These are phyloP conservation scores for Gambusia holbrooki DNA, from an alignment of 2,113 vertebrate genomes.

Conservation along the genomic window DNA sequence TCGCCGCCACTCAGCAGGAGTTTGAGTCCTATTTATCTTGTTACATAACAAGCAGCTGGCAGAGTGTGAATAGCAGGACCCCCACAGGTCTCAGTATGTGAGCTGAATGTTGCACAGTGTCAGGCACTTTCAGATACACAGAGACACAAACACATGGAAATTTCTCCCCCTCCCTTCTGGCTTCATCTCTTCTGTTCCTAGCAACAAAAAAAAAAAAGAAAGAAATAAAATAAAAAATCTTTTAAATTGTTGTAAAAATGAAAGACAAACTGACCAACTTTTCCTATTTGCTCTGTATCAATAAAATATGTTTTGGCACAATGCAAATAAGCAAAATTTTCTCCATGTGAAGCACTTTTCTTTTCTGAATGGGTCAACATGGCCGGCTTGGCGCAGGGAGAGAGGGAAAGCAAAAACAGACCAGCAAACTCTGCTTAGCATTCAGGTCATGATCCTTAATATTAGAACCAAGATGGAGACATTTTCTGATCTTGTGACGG, in stretches of 20 bases:
- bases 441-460: neutral
- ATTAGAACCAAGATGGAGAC: neutral
- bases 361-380: neutral
- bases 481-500: no score
- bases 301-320: neutral
- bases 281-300: neutral
- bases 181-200: neutral
- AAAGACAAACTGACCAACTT: neutral
- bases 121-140: constrained; percentile 11
- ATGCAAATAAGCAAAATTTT: neutral
- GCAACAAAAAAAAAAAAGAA: neutral
- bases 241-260: neutral
- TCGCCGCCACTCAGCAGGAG: constrained; percentile 27
- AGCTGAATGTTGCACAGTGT: constrained; percentile 24
- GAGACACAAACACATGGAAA: neutral
- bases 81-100: constrained; percentile 39
- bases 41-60: constrained; percentile 69
- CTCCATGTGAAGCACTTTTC: no score
- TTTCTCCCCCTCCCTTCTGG: constrained; percentile 4
- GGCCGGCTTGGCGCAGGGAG: neutral
- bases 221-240: neutral
- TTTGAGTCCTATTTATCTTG: constrained; percentile 50
- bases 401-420: no score
- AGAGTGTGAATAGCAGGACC: constrained; percentile 50
- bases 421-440: neutral